Evolutionary conservation across 1,140 invertebrate species (phyloP).

Genomic region (Chrysopa pallens): DNA sequence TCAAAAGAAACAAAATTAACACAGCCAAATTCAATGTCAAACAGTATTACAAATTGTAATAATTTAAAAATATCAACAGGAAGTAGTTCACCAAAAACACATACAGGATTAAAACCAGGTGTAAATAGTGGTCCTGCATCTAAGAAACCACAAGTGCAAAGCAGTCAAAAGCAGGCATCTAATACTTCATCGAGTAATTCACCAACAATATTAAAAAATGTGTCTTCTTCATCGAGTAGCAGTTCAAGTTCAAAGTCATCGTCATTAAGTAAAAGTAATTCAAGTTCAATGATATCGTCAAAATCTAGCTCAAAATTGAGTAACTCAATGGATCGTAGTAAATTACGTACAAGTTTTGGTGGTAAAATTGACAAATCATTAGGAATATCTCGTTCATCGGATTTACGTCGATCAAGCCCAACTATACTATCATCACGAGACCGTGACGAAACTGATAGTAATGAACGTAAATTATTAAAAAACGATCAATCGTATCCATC

Average conservation of each 20-base stretch:
- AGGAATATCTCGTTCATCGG: conserved; percentile 36
- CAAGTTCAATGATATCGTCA: conserved; percentile 23
- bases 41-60: conserved; percentile 1
- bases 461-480: conserved; percentile 34
- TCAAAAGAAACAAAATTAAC: conserved; percentile 35
- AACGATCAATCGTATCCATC: conserved; percentile 30
- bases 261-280: conserved; percentile 26
- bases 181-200: conserved; percentile 21
- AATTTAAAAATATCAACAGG: conserved; percentile 18
- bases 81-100: conserved; percentile 50
- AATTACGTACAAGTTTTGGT: conserved; percentile 24
- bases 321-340: conserved; percentile 22
- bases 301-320: conserved; percentile 27
- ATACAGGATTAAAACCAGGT: conserved; percentile 68
- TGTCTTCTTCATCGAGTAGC: conserved; percentile 11
- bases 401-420: conserved; percentile 43
- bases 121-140: conserved; percentile 63
- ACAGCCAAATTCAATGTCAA: conserved; percentile 19
- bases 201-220: conserved; percentile 13
- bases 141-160: conserved; percentile 42
- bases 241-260: conserved; percentile 5
- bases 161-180: conserved; percentile 19
- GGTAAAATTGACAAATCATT: conserved; percentile 38
- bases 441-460: conserved; percentile 36
- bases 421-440: conserved; percentile 18